phyloP scores from a whole-genome alignment of 2,888 invertebrate species.

The Sesia apiformis region DNA sequence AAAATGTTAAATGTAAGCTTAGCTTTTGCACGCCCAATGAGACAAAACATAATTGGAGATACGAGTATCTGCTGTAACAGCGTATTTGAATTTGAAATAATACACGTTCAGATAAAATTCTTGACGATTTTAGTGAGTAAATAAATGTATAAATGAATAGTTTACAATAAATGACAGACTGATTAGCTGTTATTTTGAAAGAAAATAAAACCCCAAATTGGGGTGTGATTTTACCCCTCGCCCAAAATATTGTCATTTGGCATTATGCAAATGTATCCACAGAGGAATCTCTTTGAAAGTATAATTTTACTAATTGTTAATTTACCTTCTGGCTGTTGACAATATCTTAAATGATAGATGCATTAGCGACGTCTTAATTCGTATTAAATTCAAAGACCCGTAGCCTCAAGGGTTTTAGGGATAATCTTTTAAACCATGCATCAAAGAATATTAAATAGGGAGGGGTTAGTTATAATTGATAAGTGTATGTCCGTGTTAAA shows the following conservation, averaged over 20 bases:
- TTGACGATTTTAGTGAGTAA: no score
- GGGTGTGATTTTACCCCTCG: slow-evolving; percentile 15
- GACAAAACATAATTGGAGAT: no score
- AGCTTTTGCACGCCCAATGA: no score
- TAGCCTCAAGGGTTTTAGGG: slow-evolving; percentile 11
- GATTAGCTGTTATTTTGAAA: not conserved
- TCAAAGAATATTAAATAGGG: not conserved
- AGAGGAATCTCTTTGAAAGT: slow-evolving; percentile 14
- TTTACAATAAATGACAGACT: not conserved
- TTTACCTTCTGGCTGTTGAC: slow-evolving; percentile 20
- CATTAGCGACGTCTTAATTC: not conserved
- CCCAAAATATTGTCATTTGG: slow-evolving; percentile 17
- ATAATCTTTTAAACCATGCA: not conserved
- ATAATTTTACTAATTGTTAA: slow-evolving; percentile 31
- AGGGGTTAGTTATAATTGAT: no score
- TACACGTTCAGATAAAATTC: no score
- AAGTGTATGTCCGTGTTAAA: no score
- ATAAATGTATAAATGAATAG: not conserved
- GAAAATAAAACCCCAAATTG: slow-evolving; percentile 1
- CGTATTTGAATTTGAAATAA: no score
- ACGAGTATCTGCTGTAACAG: no score
- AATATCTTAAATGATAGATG: slow-evolving; percentile 6
- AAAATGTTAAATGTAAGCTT: no score
- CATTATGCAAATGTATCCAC: slow-evolving; percentile 19
- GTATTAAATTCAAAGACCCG: not conserved